Evolutionary conservation across 2,797 vertebrate genomes (phyloP).

Genomic region (Paratrypauchen microcephalus): DNA sequence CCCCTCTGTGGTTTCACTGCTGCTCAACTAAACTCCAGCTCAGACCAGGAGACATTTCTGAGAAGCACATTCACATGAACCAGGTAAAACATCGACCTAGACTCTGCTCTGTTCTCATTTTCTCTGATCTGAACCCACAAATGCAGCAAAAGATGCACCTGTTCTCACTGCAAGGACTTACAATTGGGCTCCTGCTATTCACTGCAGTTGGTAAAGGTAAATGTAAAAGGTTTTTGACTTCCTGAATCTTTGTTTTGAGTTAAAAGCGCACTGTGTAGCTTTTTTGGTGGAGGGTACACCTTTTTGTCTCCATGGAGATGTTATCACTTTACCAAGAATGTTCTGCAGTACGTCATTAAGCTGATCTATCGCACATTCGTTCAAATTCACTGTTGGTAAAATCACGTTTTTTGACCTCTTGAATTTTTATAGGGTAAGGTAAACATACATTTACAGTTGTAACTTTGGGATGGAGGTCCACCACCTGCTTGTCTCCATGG

Average conservation of each 20-base stretch:
- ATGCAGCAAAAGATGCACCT: constrained; percentile 36
- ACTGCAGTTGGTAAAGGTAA: constrained; percentile 47
- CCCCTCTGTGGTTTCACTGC: constrained; percentile 53
- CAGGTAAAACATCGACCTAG: constrained; percentile 23
- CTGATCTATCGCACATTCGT: not conserved
- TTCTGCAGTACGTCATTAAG: not conserved
- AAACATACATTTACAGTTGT: too few species aligned
- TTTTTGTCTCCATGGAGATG: not conserved
- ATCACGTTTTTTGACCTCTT: too few species aligned
- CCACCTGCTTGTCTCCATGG: too few species aligned
- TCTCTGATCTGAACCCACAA: constrained; percentile 5
- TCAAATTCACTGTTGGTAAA: too few species aligned
- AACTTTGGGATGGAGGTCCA: too few species aligned
- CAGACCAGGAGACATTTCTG: constrained; percentile 63
- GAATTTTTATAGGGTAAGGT: too few species aligned
- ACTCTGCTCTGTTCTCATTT: constrained; percentile 10
- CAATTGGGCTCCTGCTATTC: constrained; percentile 37
- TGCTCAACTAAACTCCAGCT: constrained; percentile 38
- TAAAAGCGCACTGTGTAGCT: not conserved
- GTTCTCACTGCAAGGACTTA: constrained; percentile 21
- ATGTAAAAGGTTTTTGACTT: not conserved
- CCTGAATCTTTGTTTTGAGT: constrained; percentile 10
- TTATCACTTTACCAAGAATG: not conserved
- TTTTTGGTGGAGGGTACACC: not conserved
- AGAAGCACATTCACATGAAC: constrained; percentile 50